phyloP scores from a whole-genome alignment of 2,113 vertebrate species.

The Nesogale talazaci region DNA sequence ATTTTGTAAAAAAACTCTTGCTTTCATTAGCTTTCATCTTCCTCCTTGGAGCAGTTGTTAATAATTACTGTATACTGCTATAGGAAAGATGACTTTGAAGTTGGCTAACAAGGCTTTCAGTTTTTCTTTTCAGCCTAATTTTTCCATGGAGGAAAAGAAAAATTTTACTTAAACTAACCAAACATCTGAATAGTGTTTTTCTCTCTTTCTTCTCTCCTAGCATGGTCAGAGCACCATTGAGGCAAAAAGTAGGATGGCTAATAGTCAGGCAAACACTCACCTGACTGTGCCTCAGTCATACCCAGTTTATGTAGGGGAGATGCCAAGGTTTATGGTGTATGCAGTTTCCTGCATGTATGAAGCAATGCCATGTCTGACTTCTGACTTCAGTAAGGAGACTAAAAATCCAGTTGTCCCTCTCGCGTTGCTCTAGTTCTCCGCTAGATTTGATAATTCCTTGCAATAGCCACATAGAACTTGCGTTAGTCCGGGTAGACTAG shows the following conservation, averaged over 20 bases:
- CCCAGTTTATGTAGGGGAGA: constrained; percentile 50
- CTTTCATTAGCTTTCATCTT: constrained; percentile 54
- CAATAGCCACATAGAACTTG: too few species aligned
- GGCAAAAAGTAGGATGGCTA: constrained; percentile 45
- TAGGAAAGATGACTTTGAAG: constrained; percentile 34
- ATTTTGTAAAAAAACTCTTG: background rate
- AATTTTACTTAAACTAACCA: background rate
- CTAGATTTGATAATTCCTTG: too few species aligned
- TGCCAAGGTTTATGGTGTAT: constrained; percentile 64
- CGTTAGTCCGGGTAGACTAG: too few species aligned
- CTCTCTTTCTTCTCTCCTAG: constrained; percentile 5
- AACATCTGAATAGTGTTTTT: background rate
- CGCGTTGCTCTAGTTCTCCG: too few species aligned
- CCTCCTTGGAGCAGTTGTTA: constrained; percentile 38
- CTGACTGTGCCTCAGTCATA: background rate
- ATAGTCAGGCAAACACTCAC: constrained; percentile 58
- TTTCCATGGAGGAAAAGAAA: constrained; percentile 46
- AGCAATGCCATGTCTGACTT: too few species aligned
- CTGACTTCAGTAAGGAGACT: too few species aligned
- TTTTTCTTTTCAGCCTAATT: constrained; percentile 52
- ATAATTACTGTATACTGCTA: constrained; percentile 14
- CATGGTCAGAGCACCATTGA: background rate
- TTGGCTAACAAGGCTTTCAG: constrained; percentile 26
- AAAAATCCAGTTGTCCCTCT: too few species aligned
- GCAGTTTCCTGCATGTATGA: constrained; percentile 51